Evolutionary conservation across 2,888 invertebrate genomes (phyloP), one percentile per base, ranked within the genome.

Genomic region (Drosophila prolongata): DNA sequence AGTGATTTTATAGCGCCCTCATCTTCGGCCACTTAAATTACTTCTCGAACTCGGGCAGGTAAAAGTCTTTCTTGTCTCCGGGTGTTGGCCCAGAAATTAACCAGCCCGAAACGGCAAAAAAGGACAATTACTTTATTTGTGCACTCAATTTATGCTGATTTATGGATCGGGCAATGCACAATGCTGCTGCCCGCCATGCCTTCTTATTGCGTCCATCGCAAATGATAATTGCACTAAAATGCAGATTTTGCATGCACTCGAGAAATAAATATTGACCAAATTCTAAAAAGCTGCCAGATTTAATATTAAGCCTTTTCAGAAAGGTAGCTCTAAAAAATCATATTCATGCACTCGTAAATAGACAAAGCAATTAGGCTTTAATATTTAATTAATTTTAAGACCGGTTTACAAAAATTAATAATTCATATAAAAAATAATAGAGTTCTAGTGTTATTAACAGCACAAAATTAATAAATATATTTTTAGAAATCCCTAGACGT

Each of bases 61-160:
- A 70, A 71, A 49, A 72, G 57, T 72, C 55, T 72, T 72, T 16
- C 62, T 56, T 54, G 66, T 40, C 64, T 37, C 72, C 59, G 75
- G 84, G 85, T 85, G 86, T 85, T 85, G 82, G 75, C 86, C 82
- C 79, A 87, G 72, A 82, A 85, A 85, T 85, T 67, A 84, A 74
- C 13, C 44, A 58, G 59, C 67, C 72, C 43, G 64, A 71, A 72
- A 64, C 64, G 75, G 72, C 60, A 34, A 61, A 61, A 66, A 66
- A 71, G 72, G 77, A 82, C 90, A 87, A 88, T 88, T 88, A 89
- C 87, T 88, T 89, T 88, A 88, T 88, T 88, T 89, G 85, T 82
- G 80, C 79, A 89, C 79, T 78, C 72, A 68, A 71, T 64, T 78
- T 75, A 80, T 78, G 67, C 72, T 88, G 89, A 89, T 89, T 88